Conservation (phyloP, 2,888 invertebrate genomes). For the Drosophila subsilvestris region DNA sequence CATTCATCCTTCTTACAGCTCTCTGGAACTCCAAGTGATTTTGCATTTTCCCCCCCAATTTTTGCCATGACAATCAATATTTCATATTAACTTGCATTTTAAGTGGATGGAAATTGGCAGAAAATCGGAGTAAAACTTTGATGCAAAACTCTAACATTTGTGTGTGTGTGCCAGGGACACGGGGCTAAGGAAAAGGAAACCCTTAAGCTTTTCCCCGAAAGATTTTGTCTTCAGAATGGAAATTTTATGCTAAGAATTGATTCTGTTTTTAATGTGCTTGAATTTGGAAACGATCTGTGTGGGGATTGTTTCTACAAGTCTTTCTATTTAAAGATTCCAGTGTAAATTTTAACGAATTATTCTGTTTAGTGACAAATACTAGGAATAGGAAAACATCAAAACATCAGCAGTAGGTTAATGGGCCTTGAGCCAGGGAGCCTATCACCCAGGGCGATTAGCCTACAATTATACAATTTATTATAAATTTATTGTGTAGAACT, state of each 20-base stretch:
- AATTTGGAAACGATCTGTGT: not conserved
- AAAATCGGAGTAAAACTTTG: not conserved
- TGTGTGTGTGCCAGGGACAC: not conserved
- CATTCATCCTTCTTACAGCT: not conserved
- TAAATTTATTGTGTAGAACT: too few relatives aligned
- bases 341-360: not conserved
- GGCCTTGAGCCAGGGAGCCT: too few relatives aligned
- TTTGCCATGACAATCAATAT: not conserved
- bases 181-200: not conserved
- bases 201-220: not conserved
- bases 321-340: not conserved
- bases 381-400: too few relatives aligned
- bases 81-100: not conserved
- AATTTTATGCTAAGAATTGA: not conserved
- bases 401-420: too few relatives aligned
- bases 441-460: not conserved
- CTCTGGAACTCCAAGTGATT: not conserved
- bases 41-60: not conserved
- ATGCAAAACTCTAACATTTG: not conserved
- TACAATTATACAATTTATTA: not conserved
- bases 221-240: not conserved
- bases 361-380: too few relatives aligned
- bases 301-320: too few relatives aligned
- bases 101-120: not conserved
- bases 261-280: not conserved